Evolutionary conservation across 2,113 vertebrate species (phyloP).

Genomic region (Malurus alboscapulatus): DNA sequence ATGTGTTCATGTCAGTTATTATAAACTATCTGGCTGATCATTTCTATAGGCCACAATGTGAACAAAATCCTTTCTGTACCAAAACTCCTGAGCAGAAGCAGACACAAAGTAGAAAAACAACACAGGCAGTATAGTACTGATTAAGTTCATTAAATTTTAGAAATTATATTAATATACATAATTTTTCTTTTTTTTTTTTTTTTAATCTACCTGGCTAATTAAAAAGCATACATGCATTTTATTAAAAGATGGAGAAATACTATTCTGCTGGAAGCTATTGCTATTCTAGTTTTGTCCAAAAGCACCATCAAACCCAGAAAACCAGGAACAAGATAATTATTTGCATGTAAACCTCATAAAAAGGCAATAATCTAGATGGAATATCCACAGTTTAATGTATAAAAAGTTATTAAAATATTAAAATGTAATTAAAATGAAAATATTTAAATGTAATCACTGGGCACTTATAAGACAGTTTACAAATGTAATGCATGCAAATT

Average conservation of each 20-base stretch:
- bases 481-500: neutral
- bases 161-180: neutral
- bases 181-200: neutral
- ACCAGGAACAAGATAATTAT: neutral
- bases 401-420: constrained; percentile 19
- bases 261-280: neutral
- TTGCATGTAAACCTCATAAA: neutral
- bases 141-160: neutral
- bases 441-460: neutral
- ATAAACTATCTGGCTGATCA: neutral
- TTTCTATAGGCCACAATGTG: neutral
- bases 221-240: neutral
- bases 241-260: neutral
- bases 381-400: neutral
- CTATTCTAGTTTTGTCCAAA: neutral
- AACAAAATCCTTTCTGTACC: neutral
- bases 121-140: neutral
- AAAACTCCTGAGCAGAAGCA: neutral
- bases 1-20: neutral
- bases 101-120: neutral
- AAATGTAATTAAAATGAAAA: constrained; percentile 5
- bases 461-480: neutral
- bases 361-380: neutral
- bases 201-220: neutral
- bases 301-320: neutral